Conservation (phyloP, 2,113 vertebrate species). For the Sturnus vulgaris region DNA sequence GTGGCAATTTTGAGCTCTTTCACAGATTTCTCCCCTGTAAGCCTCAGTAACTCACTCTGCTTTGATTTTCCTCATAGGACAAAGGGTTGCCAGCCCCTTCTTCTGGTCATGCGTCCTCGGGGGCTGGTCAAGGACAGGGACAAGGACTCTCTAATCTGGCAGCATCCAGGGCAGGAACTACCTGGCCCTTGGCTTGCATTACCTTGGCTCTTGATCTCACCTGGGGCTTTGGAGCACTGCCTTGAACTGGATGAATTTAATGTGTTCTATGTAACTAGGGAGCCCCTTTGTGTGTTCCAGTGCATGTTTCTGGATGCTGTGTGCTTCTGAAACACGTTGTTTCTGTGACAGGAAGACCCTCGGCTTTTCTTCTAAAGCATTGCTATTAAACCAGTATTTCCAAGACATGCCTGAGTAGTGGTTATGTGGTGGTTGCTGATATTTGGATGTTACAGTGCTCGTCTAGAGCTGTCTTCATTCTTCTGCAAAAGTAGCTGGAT, state of each 20-base stretch:
- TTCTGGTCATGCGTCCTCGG: accelerated
- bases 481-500: slow-evolving; percentile 27
- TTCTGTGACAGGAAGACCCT: background rate
- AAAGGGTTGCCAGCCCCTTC: background rate
- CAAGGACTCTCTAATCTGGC: background rate
- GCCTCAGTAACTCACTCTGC: background rate
- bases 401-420: background rate
- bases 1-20: background rate
- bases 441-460: slow-evolving; percentile 53
- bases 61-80: background rate
- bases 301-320: background rate
- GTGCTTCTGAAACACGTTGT: background rate
- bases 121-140: background rate
- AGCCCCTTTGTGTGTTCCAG: background rate
- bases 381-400: background rate
- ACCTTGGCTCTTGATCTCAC: background rate
- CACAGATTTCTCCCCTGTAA: background rate
- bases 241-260: background rate
- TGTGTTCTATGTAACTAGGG: accelerated
- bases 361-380: background rate
- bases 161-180: background rate
- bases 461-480: slow-evolving; percentile 31
- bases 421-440: background rate
- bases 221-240: background rate
- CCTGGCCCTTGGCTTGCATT: background rate